Base-by-base conservation (phyloP, 2,113 vertebrate species). In the Sturnira hondurensis region DNA sequence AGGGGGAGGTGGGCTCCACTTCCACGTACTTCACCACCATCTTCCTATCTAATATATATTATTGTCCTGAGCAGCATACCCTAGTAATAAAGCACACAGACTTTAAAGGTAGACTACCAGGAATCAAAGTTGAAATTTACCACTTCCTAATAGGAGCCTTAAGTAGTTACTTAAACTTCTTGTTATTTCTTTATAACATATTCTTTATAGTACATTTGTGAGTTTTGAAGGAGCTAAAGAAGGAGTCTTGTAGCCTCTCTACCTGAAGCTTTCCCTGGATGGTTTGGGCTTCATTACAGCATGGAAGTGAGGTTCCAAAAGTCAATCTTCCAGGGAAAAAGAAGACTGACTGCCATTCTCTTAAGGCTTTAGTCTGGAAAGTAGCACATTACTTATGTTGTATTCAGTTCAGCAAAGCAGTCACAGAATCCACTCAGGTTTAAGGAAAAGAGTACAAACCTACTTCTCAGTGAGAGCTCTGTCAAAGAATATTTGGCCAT, bases 311-410 rank as follows among this genome's bases (percentile, higher is more conserved):
- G 16, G 2, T 22, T 85, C 47, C 33, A 77, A 68, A 94, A 13
- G 3, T 12, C 54, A 74, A 9, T 17, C 54, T 82, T 68, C 13
- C 6, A 54, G 45, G 26, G 77, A 13, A 50, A 14, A 83, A 24
- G 24, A 89, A 56, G 17, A 65, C 3, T 36, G 74, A 22, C 33
- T 82, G 2, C 6, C 56, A 36, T 63, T 83, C 13, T 47, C 10
- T 65, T 54, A 17, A 20, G 58, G 5, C 22, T 33, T 73, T n/a
- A 50, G 28, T 58, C 15, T 65, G 10, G 36, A 68, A 77, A 45
- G 13, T 70, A 45, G 31, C 12, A 41, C 9, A 74, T 61, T 15
- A 76, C 7, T 43, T 24, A 31, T 0, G 0, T 10, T 13, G 2
- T 45, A 41, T 56, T 71, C 2, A 12, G 33, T 78, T 68, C 61